Percentiles rank a stretch among this genome's conserved stretches.
Conservation (phyloP, 2,113 vertebrate genomes). For the Todiramphus saurophagus region DNA sequence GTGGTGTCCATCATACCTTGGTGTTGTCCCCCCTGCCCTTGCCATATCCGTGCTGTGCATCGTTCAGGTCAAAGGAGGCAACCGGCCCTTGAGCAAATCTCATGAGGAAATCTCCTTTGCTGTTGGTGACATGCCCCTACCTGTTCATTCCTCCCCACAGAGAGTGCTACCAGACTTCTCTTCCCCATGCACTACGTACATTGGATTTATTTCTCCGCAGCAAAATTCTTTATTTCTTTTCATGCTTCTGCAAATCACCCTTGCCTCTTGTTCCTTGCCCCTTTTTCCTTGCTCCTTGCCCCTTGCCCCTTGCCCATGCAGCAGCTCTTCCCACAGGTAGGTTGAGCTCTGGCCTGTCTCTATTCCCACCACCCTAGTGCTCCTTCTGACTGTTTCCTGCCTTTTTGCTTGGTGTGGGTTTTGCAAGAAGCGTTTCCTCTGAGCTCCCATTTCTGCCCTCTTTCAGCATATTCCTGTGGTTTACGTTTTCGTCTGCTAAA, state of each 20-base stretch:
- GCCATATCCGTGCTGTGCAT: fast-evolving
- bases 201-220: not conserved
- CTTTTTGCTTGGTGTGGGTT: not conserved
- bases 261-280: no score
- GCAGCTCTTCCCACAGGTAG: not conserved
- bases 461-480: not conserved
- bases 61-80: not conserved
- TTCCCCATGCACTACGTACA: not conserved
- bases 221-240: not conserved
- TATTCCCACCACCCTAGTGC: not conserved
- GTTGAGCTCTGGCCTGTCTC: not conserved
- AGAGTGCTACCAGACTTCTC: not conserved
- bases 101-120: not conserved
- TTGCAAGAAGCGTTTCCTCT: not conserved
- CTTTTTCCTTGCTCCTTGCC: no score
- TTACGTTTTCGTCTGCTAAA: not conserved
- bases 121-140: not conserved
- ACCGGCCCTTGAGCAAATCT: not conserved
- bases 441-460: not conserved
- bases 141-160: not conserved
- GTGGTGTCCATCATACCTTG: fast-evolving
- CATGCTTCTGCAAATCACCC: not conserved
- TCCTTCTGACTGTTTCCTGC: not conserved
- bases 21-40: not conserved
- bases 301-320: fast-evolving